Evolutionary conservation across 2,113 vertebrate species (phyloP), one percentile per base, ranked within the genome.

Genomic region (Meriones unguiculatus): DNA sequence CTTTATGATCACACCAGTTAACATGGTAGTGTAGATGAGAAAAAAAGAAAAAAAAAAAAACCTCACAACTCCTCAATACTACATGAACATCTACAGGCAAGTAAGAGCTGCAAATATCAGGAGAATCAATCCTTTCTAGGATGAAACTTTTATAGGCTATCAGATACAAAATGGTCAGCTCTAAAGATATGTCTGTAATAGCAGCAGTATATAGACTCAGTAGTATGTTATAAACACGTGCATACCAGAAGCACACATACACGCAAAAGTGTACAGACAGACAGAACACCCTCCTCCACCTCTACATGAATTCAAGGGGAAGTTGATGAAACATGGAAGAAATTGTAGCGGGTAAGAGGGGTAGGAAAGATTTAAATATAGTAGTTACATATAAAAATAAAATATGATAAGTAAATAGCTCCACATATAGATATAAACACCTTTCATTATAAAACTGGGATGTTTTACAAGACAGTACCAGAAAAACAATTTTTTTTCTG

Each of bases 381-480:
- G 30, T 35, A 57, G 15, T 35, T 18, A 54, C 2, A 1, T 54
- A 10, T 5, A 8, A 78, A 54, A 32, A 22, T 11, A 41, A 73
- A 17, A 18, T n/a, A n/a, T 46, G 20, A 10, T n/a, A 64, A n/a
- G 69, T 70, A 17, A n/a, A 75, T 46, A 22, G 81, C 25, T 87
- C 89, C 91, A n/a, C 20, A 20, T 9, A 30, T 5, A 57, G 84
- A 62, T 70, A 57, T 64, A 13, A 96, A 85, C 24, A 80, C 41
- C 32, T n/a, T 73, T 1, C n/a, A 67, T 91, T 87, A 72, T 57
- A 22, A 93, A 93, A 41, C 50, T 91, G 38, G 46, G 87, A 67
- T 84, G 46, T 22, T 93, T 84, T 50, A 73, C 46, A 13, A 87
- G n/a, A 95, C 93, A 87, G 25, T 91, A 85, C 59, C 24, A 93